These are phyloP conservation scores for Trachops cirrhosus DNA, from an alignment of 2,797 vertebrate species.

Conservation along the genomic window DNA sequence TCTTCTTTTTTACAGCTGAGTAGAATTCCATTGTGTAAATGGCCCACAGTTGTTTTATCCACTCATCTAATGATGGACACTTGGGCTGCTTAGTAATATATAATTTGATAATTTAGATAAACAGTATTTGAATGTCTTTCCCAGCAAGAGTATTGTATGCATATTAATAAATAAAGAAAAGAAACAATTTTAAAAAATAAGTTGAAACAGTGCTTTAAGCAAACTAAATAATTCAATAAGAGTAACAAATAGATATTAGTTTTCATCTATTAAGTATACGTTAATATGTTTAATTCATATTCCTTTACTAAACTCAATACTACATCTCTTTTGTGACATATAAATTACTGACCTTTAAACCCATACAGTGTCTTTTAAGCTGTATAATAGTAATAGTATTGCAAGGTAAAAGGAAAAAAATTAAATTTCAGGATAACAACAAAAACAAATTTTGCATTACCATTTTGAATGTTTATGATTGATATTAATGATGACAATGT, in stretches of 20 bases:
- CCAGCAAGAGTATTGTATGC: not conserved
- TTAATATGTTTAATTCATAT: not conserved
- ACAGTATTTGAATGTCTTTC: not conserved
- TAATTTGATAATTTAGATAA: not conserved
- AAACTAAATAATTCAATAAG: not conserved
- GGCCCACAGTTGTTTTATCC: too few species aligned
- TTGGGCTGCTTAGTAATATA: too few species aligned
- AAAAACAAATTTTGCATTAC: not conserved
- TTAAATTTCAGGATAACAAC: constrained; percentile 5
- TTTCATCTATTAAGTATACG: not conserved
- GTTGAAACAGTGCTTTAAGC: not conserved
- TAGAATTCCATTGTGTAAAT: too few species aligned
- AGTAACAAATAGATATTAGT: not conserved
- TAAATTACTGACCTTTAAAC: not conserved
- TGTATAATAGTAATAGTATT: not conserved
- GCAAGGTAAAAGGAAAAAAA: not conserved
- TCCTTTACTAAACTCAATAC: not conserved
- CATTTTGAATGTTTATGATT: not conserved
- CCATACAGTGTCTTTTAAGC: not conserved
- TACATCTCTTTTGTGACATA: not conserved
- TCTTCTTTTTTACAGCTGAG: too few species aligned
- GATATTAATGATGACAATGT: not conserved
- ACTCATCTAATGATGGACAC: too few species aligned
- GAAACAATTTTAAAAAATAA: not conserved
- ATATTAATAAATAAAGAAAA: not conserved